phyloP scores from a whole-genome alignment of 2,888 invertebrate genomes.

The Drosophila kokeensis region DNA sequence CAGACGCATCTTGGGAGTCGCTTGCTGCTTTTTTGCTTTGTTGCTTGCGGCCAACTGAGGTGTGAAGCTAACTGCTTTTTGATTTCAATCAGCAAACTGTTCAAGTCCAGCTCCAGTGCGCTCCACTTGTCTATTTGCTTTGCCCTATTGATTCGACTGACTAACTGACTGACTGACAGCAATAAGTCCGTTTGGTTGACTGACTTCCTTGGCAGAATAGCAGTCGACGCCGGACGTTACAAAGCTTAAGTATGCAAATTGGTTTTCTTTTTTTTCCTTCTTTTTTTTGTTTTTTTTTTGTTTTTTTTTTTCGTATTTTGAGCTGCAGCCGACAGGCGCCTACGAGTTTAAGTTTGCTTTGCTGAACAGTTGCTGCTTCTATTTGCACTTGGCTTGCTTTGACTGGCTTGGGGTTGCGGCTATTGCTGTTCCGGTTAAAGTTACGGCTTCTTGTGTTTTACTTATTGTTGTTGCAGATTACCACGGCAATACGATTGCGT shows the following conservation, averaged over 20 bases:
- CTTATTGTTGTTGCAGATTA: constrained; percentile 23
- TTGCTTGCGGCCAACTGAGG: constrained; percentile 21
- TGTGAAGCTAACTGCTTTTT: constrained; percentile 43
- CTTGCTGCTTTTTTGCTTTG: neutral
- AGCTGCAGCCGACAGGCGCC: constrained; percentile 28
- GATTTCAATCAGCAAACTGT: constrained; percentile 31
- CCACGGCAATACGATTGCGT: constrained; percentile 26
- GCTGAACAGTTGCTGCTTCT: constrained; percentile 19
- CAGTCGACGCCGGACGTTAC: constrained; percentile 17
- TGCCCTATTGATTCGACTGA: constrained; percentile 37
- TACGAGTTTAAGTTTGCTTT: constrained; percentile 34
- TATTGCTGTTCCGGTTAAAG: constrained; percentile 26
- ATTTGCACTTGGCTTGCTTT: constrained; percentile 43
- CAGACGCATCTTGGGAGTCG: constrained; percentile 82
- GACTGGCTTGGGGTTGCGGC: constrained; percentile 15
- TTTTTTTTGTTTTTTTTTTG: neutral
- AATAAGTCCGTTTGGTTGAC: neutral
- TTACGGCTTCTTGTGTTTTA: constrained; percentile 11
- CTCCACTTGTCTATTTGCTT: constrained; percentile 34
- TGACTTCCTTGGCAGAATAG: constrained; percentile 1
- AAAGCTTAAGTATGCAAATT: constrained; percentile 75
- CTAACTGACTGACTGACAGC: constrained; percentile 9
- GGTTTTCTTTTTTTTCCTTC: constrained; percentile 42
- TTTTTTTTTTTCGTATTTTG: constrained; percentile 21
- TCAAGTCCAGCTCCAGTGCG: constrained; percentile 13